phyloP scores from a whole-genome alignment of 2,797 vertebrate genomes.

The Streptopelia turtur region DNA sequence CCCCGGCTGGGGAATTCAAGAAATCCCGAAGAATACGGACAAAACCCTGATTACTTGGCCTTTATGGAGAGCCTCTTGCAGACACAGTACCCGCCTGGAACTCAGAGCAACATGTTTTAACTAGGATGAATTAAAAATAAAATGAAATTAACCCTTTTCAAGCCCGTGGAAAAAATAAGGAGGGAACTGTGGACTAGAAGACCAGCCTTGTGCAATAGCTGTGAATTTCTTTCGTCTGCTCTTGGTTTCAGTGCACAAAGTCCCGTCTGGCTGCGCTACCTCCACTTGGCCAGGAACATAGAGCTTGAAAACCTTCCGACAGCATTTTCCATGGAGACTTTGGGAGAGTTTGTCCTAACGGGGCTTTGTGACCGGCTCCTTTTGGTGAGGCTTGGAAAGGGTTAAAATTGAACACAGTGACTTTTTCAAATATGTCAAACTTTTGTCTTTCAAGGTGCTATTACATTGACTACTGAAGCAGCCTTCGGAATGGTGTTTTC shows the following conservation, averaged over 20 bases:
- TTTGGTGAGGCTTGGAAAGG: constrained; percentile 51
- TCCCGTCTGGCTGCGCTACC: constrained; percentile 63
- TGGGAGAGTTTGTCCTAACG: constrained; percentile 23
- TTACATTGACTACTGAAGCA: constrained; percentile 76
- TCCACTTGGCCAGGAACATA: constrained; percentile 52
- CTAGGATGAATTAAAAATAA: neutral
- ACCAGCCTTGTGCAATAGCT: constrained; percentile 67
- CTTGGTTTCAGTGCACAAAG: constrained; percentile 39
- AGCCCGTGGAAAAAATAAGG: neutral
- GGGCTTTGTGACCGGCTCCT: neutral
- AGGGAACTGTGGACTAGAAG: constrained; percentile 44
- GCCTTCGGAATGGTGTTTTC: constrained; percentile 71
- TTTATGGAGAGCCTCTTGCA: constrained; percentile 90
- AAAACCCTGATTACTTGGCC: constrained; percentile 82
- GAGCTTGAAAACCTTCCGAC: neutral
- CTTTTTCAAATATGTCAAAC: constrained; percentile 64
- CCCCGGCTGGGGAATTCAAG: constrained; percentile 79
- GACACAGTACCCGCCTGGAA: constrained; percentile 83
- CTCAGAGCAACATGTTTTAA: constrained; percentile 74
- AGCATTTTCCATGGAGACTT: neutral
- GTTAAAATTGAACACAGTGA: constrained; percentile 15
- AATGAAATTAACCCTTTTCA: constrained; percentile 34
- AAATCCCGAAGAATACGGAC: constrained; percentile 75
- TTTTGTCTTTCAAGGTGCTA: constrained; percentile 81
- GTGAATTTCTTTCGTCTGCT: constrained; percentile 49